Base-by-base conservation (phyloP, 2,888 invertebrate genomes). In the Epirrhoe tristata region DNA sequence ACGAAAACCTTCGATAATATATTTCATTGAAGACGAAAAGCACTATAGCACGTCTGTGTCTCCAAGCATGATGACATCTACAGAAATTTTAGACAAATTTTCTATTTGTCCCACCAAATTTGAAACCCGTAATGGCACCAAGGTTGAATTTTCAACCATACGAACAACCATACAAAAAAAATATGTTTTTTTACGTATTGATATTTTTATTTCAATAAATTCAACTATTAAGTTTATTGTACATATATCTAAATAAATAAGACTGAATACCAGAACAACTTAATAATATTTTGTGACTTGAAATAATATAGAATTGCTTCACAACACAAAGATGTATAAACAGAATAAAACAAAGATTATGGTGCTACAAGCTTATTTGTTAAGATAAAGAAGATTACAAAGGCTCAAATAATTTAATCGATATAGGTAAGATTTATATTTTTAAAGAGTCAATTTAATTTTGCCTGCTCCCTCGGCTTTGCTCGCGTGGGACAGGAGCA, bases 181-280 rank as follows among this genome's bases (percentile, higher is more conserved):
- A 34, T 58, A 51, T 58, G 34, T 16, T n/a, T n/a, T 48, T 48
- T 14, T 48, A 46, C 46, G 14, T 16, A 7, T 12, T 12, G n/a
- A 58, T 16, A 43, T 46, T 50, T 59, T 34, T 52, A 58, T 58
- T 53, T 63, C 63, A 69, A 63, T 66, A 67, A 69, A 70, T 71
- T 71, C 56, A 67, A 66, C 71, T 70, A 71, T 63, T 52, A 64
- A 32, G 36, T 68, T 64, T 58, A 57, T 59, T 69, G 51, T 68
- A 66, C 50, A 63, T 68, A 55, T 39, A 58, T 63, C 59, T 70
- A 66, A 57, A 63, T 70, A 72, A 69, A 69, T 67, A 71, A 70
- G 51, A 69, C 64, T 65, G 52, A 57, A 63, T 56, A 63, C 63
- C 69, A 54, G 59, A 36, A 67, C 59, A 63, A n/a, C 65, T 64